These are phyloP conservation scores for Steinernema carpocapsae DNA, from an alignment of 2,888 invertebrate species.

Conservation along the genomic window DNA sequence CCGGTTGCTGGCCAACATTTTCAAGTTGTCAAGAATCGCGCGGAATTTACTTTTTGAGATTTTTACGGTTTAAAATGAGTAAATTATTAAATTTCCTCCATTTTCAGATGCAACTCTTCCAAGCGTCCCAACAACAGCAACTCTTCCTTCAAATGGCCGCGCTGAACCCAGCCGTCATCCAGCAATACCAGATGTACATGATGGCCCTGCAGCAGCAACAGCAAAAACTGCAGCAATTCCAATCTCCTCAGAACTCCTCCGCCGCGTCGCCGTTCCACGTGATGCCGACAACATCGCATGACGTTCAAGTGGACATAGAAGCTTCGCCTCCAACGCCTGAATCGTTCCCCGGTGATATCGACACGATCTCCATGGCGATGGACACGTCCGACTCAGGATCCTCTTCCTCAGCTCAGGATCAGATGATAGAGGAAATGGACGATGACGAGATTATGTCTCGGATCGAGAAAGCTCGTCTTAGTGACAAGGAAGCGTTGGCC, in stretches of 20 bases:
- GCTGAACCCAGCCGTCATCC: background rate
- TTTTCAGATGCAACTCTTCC: slow-evolving; percentile 28
- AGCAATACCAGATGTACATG: slow-evolving; percentile 2
- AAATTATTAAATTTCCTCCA: no score
- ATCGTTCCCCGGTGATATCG: slow-evolving; percentile 22
- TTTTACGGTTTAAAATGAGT: no score
- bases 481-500: slow-evolving; percentile 10
- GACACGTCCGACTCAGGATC: background rate
- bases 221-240: slow-evolving; percentile 15
- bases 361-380: background rate
- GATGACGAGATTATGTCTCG: background rate
- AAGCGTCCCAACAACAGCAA: background rate
- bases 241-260: background rate
- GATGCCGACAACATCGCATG: slow-evolving; percentile 13
- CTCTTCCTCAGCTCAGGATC: no score
- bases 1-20: no score
- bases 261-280: slow-evolving; percentile 28
- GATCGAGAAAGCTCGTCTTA: background rate
- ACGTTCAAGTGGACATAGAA: slow-evolving; percentile 13
- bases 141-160: background rate
- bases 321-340: slow-evolving; percentile 14
- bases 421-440: background rate
- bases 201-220: slow-evolving; percentile 8
- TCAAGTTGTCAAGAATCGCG: no score
- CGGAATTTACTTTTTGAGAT: no score